Conservation (phyloP, 1,140 invertebrate species). For the Formica selysi region DNA sequence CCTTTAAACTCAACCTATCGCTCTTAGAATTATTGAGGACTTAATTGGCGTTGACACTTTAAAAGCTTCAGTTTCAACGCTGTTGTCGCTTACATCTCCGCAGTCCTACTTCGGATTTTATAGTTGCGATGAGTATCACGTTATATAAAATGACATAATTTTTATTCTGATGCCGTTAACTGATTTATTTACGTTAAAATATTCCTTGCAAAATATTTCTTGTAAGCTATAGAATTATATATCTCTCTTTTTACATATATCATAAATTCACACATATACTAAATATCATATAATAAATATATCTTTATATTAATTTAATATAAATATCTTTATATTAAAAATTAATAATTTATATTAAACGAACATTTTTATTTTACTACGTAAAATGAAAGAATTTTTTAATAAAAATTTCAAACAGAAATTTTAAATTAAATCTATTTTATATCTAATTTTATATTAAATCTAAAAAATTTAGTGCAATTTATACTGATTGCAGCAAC, state of each 20-base stretch:
- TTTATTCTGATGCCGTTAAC: neutral
- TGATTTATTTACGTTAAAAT: neutral
- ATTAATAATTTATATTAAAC: slow-evolving; percentile 13
- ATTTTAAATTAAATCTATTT: too few species aligned
- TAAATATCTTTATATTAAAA: neutral
- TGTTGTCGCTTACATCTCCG: neutral
- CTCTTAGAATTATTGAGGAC: neutral
- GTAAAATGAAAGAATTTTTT: neutral
- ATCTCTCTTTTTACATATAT: neutral
- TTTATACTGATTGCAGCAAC: neutral
- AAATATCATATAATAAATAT: neutral
- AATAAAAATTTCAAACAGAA: neutral
- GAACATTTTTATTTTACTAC: neutral
- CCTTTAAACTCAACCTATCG: neutral
- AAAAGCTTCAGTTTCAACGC: neutral
- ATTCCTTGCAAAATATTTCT: neutral
- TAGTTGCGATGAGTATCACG: neutral
- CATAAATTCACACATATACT: neutral
- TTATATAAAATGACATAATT: slow-evolving; percentile 2
- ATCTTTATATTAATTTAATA: neutral
- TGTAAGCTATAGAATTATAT: neutral
- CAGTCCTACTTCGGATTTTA: neutral
- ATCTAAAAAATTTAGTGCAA: neutral
- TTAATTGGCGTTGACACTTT: slow-evolving; percentile 20
- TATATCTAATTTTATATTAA: neutral